Conservation (phyloP, 2,113 vertebrate species). For the Melanocharis versteri region DNA sequence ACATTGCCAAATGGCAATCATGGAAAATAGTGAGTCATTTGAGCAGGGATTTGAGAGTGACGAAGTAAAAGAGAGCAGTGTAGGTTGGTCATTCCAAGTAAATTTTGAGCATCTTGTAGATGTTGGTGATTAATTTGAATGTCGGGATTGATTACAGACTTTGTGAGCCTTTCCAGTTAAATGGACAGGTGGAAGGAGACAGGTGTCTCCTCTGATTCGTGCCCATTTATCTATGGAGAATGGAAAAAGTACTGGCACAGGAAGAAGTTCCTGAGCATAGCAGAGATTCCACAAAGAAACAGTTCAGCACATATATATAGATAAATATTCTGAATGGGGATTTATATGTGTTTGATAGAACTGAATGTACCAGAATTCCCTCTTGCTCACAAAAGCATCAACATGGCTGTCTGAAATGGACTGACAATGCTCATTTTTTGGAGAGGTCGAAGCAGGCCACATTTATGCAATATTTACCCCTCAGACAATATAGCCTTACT, state of each 20-base stretch:
- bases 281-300: background rate
- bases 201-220: background rate
- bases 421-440: background rate
- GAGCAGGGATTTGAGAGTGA: background rate
- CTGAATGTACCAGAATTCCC: no score
- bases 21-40: background rate
- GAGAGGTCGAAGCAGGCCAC: rapidly evolving
- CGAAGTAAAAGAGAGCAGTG: background rate
- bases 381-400: no score
- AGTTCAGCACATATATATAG: no score
- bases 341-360: no score
- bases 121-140: background rate
- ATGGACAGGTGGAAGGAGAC: background rate
- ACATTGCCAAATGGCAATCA: background rate
- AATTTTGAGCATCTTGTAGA: background rate
- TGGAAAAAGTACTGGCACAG: background rate
- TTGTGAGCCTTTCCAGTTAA: background rate
- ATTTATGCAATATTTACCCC: background rate
- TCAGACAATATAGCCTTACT: background rate
- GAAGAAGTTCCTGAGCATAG: background rate
- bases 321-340: no score
- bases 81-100: background rate
- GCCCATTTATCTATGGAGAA: background rate
- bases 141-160: background rate
- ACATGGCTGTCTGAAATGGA: background rate